Evolutionary conservation across 2,113 vertebrate species (phyloP).

Genomic region (Lycaon pictus): DNA sequence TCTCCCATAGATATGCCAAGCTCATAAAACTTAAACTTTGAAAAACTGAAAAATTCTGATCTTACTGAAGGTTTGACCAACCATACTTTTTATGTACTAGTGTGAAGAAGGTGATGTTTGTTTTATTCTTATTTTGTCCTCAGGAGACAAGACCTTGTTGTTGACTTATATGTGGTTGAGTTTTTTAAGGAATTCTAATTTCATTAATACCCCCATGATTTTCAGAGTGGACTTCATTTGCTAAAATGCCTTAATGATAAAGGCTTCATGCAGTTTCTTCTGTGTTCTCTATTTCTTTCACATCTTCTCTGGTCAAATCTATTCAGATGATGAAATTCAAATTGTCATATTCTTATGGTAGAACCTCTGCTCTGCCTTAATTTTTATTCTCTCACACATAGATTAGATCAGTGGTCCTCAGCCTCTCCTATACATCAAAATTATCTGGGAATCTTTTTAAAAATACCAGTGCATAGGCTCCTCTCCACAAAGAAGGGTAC

Average conservation of each 20-base stretch:
- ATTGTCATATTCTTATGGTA: neutral
- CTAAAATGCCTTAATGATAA: neutral
- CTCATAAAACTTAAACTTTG: conserved; percentile 10
- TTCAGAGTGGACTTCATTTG: neutral
- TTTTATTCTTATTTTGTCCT: neutral
- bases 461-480: neutral
- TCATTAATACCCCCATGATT: neutral
- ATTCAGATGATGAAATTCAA: neutral
- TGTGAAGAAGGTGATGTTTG: conserved; percentile 14
- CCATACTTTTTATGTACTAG: neutral
- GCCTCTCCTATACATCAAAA: neutral
- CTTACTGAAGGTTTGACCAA: neutral
- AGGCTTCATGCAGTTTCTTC: neutral
- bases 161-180: neutral
- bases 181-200: neutral
- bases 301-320: neutral
- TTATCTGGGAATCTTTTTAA: neutral
- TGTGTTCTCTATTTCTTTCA: neutral
- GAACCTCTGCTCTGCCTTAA: neutral
- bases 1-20: neutral
- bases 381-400: neutral
- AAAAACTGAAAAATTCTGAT: conserved; percentile 26
- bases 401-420: neutral
- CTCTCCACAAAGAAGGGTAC: neutral
- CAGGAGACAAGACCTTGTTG: neutral